Evolutionary conservation across 2,113 vertebrate genomes (phyloP).

Genomic region (Larimichthys crocea): DNA sequence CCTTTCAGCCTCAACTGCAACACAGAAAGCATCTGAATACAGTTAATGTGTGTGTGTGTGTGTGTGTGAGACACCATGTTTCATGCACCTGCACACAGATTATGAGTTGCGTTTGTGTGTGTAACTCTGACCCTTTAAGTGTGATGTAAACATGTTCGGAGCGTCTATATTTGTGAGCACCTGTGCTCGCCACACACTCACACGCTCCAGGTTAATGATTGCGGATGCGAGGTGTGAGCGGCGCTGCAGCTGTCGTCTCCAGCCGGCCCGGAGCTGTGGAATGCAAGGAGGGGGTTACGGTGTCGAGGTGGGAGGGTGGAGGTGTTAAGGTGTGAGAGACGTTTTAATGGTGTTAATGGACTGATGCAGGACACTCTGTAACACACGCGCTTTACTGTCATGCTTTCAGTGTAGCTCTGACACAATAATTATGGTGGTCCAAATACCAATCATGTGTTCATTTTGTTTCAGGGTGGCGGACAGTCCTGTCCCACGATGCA

Average conservation of each 20-base stretch:
- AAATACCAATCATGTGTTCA: neutral
- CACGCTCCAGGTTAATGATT: constrained; percentile 61
- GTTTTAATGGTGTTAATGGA: constrained; percentile 49
- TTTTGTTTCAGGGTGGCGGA: neutral
- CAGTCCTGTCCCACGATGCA: neutral
- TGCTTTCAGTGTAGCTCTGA: neutral
- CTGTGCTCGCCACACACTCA: constrained; percentile 35
- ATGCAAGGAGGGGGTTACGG: constrained; percentile 51
- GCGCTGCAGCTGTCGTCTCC: constrained; percentile 54
- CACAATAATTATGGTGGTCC: neutral
- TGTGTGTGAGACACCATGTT: neutral
- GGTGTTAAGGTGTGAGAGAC: constrained; percentile 51
- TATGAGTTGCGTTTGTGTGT: constrained; percentile 8
- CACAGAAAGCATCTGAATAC: constrained; percentile 2
- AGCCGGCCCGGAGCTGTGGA: constrained; percentile 29
- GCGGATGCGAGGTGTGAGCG: constrained; percentile 46
- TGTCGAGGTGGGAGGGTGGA: constrained; percentile 38
- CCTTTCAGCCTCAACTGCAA: neutral
- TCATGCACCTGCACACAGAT: constrained; percentile 47
- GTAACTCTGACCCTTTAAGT: constrained; percentile 39
- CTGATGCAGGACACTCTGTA: constrained; percentile 12
- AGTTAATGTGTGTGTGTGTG: neutral
- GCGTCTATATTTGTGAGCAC: constrained; percentile 37
- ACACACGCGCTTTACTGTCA: constrained; percentile 19
- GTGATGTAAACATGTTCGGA: constrained; percentile 26